A percentile compares a stretch with the other conserved stretches of the same genome.
Conservation (phyloP, 2,888 invertebrate species). For the Cylindroiulus punctatus region DNA sequence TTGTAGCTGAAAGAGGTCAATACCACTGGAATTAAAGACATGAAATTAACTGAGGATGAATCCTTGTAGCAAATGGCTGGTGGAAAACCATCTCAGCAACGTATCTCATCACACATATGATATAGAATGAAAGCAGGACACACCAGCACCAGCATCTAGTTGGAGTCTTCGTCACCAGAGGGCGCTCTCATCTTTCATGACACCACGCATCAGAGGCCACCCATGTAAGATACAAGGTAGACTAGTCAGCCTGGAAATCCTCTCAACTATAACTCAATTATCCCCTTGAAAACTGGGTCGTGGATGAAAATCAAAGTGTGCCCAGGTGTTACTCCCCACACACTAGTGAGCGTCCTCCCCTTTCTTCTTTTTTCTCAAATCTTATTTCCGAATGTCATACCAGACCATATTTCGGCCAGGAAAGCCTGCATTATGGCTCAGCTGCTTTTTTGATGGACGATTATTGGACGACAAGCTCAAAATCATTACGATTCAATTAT, state of each 20-base stretch:
- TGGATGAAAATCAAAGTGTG: constrained; percentile 18
- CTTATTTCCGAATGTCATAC: neutral
- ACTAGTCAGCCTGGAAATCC: neutral
- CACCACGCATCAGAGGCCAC: neutral
- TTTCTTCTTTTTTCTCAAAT: neutral
- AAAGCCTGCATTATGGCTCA: constrained; percentile 3
- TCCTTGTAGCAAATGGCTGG: no score
- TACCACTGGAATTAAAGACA: no score
- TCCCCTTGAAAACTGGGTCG: constrained; percentile 10
- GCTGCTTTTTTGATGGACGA: constrained; percentile 4
- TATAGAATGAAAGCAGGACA: no score
- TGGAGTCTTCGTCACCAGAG: no score
- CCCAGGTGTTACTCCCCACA: constrained; percentile 5
- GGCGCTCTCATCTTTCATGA: no score
- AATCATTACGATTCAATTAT: neutral
- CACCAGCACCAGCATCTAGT: no score
- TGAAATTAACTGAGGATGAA: no score
- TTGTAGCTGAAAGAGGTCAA: no score
- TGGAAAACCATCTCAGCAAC: no score
- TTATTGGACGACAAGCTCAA: neutral
- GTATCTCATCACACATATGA: no score
- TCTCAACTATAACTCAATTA: neutral
- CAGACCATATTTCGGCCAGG: neutral
- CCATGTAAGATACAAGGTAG: neutral
- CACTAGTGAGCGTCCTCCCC: neutral